phyloP scores from a whole-genome alignment of 2,113 vertebrate species.

The Pterophyllum scalare region DNA sequence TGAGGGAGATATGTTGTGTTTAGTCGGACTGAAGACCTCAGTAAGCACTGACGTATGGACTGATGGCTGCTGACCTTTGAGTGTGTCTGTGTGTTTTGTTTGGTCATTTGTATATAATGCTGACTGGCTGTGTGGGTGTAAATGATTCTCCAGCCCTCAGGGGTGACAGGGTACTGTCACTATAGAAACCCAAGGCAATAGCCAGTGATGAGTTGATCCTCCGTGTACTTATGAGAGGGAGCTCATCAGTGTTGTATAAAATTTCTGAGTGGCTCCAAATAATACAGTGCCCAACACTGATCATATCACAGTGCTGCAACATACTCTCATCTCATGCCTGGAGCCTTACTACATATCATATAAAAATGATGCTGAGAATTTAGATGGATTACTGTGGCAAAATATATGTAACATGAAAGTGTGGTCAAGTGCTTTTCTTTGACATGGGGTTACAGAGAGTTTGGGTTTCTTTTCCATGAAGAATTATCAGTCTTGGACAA shows the following conservation, averaged over 20 bases:
- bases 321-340: background rate
- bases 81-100: background rate
- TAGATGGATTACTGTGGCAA: fast-evolving
- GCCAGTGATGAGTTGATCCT: background rate
- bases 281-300: background rate
- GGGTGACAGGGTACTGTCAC: background rate
- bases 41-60: background rate
- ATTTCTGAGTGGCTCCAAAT: background rate
- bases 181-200: constrained; percentile 29
- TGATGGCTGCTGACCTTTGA: constrained; percentile 18
- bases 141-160: background rate
- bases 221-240: background rate
- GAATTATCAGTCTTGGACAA: background rate
- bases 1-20: background rate
- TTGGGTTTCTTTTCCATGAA: background rate
- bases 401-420: background rate
- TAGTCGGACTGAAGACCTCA: background rate
- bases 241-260: background rate
- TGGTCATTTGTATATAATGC: constrained; percentile 20
- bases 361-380: background rate
- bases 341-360: background rate
- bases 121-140: constrained; percentile 26
- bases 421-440: background rate
- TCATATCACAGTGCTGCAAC: background rate
- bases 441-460: background rate